Evolutionary conservation across 1,140 invertebrate genomes (phyloP).

Genomic region (Pseudoatta argentina): DNA sequence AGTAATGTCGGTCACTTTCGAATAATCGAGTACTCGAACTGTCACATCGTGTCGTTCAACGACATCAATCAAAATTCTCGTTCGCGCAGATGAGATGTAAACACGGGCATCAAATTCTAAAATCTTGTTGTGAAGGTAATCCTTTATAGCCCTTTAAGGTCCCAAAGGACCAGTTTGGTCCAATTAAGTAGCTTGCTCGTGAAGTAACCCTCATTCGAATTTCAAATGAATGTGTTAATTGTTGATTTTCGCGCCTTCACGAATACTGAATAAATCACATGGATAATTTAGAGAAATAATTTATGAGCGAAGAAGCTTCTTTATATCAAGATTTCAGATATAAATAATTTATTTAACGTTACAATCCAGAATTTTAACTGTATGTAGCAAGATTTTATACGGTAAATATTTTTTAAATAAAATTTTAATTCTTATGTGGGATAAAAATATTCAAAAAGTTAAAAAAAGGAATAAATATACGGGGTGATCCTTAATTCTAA

Average conservation of each 20-base stretch:
- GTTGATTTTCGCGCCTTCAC: background rate
- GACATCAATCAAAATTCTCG: slow-evolving; percentile 85
- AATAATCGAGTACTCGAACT: slow-evolving; percentile 56
- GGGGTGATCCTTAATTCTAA: too few species aligned
- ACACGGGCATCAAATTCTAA: slow-evolving; percentile 12
- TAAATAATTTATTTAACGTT: background rate
- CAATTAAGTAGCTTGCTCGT: slow-evolving; percentile 83
- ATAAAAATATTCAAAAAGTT: background rate
- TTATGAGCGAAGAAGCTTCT: slow-evolving; percentile 9
- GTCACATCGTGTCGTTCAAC: slow-evolving; percentile 70
- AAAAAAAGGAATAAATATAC: background rate
- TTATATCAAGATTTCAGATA: slow-evolving; percentile 30
- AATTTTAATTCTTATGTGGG: background rate
- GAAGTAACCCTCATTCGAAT: slow-evolving; percentile 41
- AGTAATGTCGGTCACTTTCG: slow-evolving; percentile 32
- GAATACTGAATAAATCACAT: slow-evolving; percentile 21
- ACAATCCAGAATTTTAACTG: background rate
- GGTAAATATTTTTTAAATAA: background rate
- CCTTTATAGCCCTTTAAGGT: slow-evolving; percentile 20
- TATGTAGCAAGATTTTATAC: background rate
- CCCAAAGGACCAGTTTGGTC: slow-evolving; percentile 80
- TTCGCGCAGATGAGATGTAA: slow-evolving; percentile 58
- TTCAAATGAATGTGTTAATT: slow-evolving; percentile 45
- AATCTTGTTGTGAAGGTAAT: slow-evolving; percentile 26
- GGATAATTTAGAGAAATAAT: slow-evolving; percentile 28